Evolutionary conservation across 1,140 invertebrate species (phyloP), one percentile per base, ranked within the genome.

Genomic region (Limonius californicus): DNA sequence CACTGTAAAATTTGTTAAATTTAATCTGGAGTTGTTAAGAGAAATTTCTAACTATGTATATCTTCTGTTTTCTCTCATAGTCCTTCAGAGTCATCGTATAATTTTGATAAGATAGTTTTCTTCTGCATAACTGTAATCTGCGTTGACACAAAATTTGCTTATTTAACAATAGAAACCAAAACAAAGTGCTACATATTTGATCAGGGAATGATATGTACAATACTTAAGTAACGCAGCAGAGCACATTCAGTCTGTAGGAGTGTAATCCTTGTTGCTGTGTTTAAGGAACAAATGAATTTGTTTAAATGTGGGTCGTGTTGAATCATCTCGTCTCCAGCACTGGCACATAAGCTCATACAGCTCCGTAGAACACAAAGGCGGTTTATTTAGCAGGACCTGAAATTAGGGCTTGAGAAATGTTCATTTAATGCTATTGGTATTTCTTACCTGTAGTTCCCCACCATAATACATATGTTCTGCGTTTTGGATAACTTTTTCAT

Each of bases 291-390:
- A 81, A 70, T 87, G 84, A 69, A 92, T 88, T 70, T 90, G 85
- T 68, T 86, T 84, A 75, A 92, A 92, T 16, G 84, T 86, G 27
- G 90, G 90, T 67, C 90, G 78, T 39, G 77, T 78, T 63, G 70
- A 79, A 69, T 81, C 86, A 77, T 81, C 87, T 76, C 78, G 81
- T 71, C 78, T 85, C 91, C 91, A 93, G 76, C 90, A 93, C 59
- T 88, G 86, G 61, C 83, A 80, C 86, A 92, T 89, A 63, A 93
- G 74, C 70, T 88, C 86, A 74, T 90, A 92, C 45, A 91, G 82
- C 60, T 90, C 87, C 47, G 85, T 80, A n/a, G 88, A 85, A 75
- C 90, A 91, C 66, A 87, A 80, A 55, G 82, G 80, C 39, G 89
- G 89, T 70, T 85, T 85, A 57, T 86, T 84, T 65, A 89, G 78